These are phyloP conservation scores for Trichogramma evanescens DNA, from an alignment of 2,888 invertebrate genomes.

Conservation along the genomic window DNA sequence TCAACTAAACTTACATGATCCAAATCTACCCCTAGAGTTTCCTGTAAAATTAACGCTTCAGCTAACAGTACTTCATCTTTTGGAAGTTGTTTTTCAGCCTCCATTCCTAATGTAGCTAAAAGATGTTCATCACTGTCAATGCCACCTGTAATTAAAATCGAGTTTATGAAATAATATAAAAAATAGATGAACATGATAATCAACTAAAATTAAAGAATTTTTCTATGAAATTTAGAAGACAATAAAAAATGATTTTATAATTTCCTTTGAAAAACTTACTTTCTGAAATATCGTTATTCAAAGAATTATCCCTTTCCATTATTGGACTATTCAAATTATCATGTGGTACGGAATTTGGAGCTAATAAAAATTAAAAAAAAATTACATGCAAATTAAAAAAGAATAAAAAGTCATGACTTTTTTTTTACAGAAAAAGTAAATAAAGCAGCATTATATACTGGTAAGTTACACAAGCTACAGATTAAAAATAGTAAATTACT, in stretches of 20 bases:
- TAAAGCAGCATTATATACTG: neutral
- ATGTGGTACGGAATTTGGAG: conserved; percentile 24
- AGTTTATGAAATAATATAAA: neutral
- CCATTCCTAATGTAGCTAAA: conserved; percentile 43
- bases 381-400: neutral
- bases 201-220: neutral
- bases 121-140: conserved; percentile 44
- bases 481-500: conserved; percentile 27
- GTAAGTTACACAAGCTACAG: no score
- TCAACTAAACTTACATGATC: conserved; percentile 11
- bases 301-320: conserved; percentile 26
- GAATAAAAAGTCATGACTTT: neutral
- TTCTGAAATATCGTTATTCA: conserved; percentile 30
- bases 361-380: conserved; percentile 28
- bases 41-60: conserved; percentile 42
- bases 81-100: conserved; percentile 36
- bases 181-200: conserved; percentile 1
- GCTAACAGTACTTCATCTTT: conserved; percentile 41
- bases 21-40: conserved; percentile 35
- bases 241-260: neutral
- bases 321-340: conserved; percentile 24
- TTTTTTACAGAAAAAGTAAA: neutral
- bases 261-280: conserved; percentile 29
- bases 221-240: neutral
- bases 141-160: conserved; percentile 29